Evolutionary conservation across 2,797 vertebrate genomes (phyloP), one percentile per base, ranked within the genome.

Genomic region (Chelon labrosus): DNA sequence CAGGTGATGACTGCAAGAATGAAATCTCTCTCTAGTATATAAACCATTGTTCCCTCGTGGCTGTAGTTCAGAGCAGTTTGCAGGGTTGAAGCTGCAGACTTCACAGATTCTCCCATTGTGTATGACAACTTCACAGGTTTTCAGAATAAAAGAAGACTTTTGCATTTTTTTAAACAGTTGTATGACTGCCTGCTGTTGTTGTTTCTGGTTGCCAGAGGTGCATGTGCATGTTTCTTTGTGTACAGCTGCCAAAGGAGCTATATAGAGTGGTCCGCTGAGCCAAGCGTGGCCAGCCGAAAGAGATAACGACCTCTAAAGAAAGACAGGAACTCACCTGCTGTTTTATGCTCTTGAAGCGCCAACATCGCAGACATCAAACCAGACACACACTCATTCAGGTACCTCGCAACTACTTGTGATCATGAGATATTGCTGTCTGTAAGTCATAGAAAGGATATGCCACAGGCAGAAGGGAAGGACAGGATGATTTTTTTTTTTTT

Each of bases 91-190:
- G 81, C 75, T 74, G 37, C 47, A 76, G 13, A 76, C 67, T 74
- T 80, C 81, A 62, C 74, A 73, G 60, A 82, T 44, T 27, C 47
- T 61, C 77, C 75, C 61, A 70, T 71, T 55, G 50, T 89, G 75
- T 88, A 49, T 52, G 27, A 77, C 51, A 60, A 65, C 60, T 68
- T 77, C 68, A 77, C 65, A 39, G 65, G 77, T 87, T 88, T 89
- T 89, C 61, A 80, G 35, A 92, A 86, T 92, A 93, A 95, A 90
- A 76, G 16, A 11, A 31, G 22, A 80, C 77, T 93, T 91, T 92
- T 89, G 80, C 88, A 89, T 89, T 90, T 93, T 92, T 91, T 74
- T 74, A 83, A 83, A 39, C 13, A 2, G 12, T 37, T 69, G 55
- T 55, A 31, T 1, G 25, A 54, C 59, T 79, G 60, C 51, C 64